These are phyloP conservation scores for Boloria selene DNA, from an alignment of 2,888 invertebrate species.

Conservation along the genomic window DNA sequence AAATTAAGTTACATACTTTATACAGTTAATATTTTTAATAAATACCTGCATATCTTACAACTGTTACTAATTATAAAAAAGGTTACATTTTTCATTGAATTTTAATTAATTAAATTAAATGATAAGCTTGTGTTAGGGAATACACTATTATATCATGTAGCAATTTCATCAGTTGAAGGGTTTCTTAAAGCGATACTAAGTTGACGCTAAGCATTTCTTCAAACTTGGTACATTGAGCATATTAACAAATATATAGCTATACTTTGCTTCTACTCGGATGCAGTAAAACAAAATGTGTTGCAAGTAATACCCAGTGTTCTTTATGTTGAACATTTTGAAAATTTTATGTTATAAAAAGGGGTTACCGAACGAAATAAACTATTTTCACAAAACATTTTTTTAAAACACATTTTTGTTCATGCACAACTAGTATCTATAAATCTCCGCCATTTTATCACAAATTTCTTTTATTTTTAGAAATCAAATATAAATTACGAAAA, in stretches of 20 bases:
- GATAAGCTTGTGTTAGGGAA: too few species aligned
- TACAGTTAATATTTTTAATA: too few species aligned
- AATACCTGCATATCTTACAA: too few species aligned
- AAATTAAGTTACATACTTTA: too few species aligned
- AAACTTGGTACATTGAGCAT: slow-evolving; percentile 18
- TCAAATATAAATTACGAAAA: background rate
- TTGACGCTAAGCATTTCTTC: background rate
- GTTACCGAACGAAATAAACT: background rate
- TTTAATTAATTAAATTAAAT: too few species aligned
- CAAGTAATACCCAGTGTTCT: background rate
- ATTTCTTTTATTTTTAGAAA: background rate
- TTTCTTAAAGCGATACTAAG: background rate
- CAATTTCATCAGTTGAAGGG: background rate
- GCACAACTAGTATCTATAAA: background rate
- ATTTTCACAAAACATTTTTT: background rate
- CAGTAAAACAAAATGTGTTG: slow-evolving; percentile 4
- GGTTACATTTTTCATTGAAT: too few species aligned
- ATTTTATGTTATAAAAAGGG: too few species aligned
- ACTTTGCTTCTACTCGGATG: slow-evolving; percentile 15
- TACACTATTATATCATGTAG: too few species aligned
- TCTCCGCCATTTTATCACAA: background rate
- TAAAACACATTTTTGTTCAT: too few species aligned
- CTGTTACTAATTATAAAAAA: too few species aligned
- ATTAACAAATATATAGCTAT: slow-evolving; percentile 21
- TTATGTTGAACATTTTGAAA: too few species aligned